Evolutionary conservation across 2,797 vertebrate genomes (phyloP), one percentile per base, ranked within the genome.

Genomic region (Malacoctenus gilli): DNA sequence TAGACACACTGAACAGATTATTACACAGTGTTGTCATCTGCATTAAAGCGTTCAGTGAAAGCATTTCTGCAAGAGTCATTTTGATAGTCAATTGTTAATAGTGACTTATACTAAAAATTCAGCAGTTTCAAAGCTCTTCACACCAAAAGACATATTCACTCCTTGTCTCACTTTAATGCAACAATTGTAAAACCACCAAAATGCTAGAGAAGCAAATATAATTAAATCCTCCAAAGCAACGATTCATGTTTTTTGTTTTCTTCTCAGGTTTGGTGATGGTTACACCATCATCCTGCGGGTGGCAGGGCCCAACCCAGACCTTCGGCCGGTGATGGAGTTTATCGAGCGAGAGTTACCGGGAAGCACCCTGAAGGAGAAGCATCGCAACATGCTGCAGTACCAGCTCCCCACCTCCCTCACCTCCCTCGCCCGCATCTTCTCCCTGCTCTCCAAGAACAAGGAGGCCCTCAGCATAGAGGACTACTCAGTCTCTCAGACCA

Each of bases 401-500:
- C 96, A 98, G 84, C 94, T 98, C 68, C 93, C 95, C 0, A 93
- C 96, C 14, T 94, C 94, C 0, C 92, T 91, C 34, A 95, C 94
- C 13, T 98, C 96, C 19, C 88, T 99, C 44, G 95, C 95, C n/a
- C 94, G 92, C 75, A 97, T 98, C 87, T 99, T 99, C 89, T 95
- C 93, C 80, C 88, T 97, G 80, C 94, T 99, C 40, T 94, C 95
- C 48, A 92, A 91, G 75, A 95, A 95, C 91, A 98, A 97, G 85
- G 94, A 95, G 69, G 83, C 79, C 66, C 93, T 99, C 87, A 93
- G 94, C 81, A 97, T 99, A 87, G 96, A 99, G 89, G 96, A 99
- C 88, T 99, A 99, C 86, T 98, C 96, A 0, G 95, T 99, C 74
- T 97, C 96, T 64, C 96, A 99, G 92, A 99, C 96, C 58, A 99